Evolutionary conservation across 2,797 vertebrate species (phyloP).

Genomic region (Percopsis omiscomaycus): DNA sequence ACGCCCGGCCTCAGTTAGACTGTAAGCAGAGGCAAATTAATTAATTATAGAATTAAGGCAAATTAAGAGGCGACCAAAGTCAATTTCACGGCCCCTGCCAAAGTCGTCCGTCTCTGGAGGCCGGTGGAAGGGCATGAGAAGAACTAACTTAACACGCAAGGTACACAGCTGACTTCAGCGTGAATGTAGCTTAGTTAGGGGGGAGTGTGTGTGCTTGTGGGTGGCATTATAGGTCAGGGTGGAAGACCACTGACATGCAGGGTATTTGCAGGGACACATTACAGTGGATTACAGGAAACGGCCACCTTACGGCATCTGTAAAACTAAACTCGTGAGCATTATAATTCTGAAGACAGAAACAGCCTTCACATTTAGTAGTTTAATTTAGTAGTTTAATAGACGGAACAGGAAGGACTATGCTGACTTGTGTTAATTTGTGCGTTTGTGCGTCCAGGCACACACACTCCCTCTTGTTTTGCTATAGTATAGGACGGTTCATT

Average conservation of each 20-base stretch:
- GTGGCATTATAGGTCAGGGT: too few species aligned
- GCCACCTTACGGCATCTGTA: too few species aligned
- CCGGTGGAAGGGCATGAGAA: conserved; percentile 14
- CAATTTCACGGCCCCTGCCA: conserved; percentile 64
- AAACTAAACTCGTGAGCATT: too few species aligned
- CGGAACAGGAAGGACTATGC: not conserved
- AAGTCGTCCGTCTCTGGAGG: conserved; percentile 37
- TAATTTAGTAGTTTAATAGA: too few species aligned
- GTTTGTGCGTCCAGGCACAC: not conserved
- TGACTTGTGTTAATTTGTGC: not conserved
- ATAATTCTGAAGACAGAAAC: too few species aligned
- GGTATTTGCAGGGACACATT: too few species aligned
- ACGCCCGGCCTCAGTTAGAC: conserved; percentile 47
- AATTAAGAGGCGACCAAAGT: conserved; percentile 67
- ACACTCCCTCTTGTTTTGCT: conserved; percentile 21
- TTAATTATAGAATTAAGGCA: conserved; percentile 61
- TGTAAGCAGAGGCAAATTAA: conserved; percentile 64
- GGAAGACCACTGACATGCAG: too few species aligned
- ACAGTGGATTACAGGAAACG: too few species aligned
- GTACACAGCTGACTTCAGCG: conserved; percentile 37
- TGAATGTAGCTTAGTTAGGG: conserved; percentile 16
- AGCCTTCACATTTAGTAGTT: too few species aligned
- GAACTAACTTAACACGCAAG: conserved; percentile 18
- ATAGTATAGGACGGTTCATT: conserved; percentile 29
- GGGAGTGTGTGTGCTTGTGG: too few species aligned